Evolutionary conservation across 2,113 vertebrate genomes (phyloP), one percentile per base, ranked within the genome.

Genomic region (Calypte anna): DNA sequence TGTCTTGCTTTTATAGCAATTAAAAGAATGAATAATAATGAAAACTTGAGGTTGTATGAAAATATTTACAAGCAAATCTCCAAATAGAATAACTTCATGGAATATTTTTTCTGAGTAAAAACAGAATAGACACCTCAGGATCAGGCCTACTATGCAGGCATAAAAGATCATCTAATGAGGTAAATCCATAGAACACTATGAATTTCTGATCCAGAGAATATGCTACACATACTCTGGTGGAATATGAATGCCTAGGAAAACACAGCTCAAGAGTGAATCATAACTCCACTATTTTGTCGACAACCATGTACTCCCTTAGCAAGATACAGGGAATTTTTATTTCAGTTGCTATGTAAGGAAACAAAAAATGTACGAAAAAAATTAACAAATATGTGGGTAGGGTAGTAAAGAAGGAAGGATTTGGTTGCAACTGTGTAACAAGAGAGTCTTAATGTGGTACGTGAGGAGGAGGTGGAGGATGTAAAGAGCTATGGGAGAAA

Each of bases 301-400:
- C 80, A 73, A 64, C 64, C 46, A 92, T 70, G 82, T 75, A 59
- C 55, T 94, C 82, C 95, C 91, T 91, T 85, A 82, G 72, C 31
- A 73, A 83, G 87, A 89, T 48, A 73, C 18, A 66, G 66, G 88
- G 67, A 63, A 54, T 67, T 83, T 88, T 91, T 93, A 94, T 95
- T 96, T 92, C 63, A 22, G 67, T 82, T 66, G 87, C 94, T 95
- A 64, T 64, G 62, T 79, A 86, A 90, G 95, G 92, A 89, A 68
- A 82, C 21, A 83, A 51, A 77, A 84, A 93, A 93, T 70, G 54
- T 54, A 79, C 20, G 22, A 78, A 74, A 92, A 67, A 87, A 89
- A 84, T 95, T 73, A 91, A 51, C 76, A 72, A 70, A 82, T 28
- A 82, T 83, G 16, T 61, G 84, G 43, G 31, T 64, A 78, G 88